phyloP scores from a whole-genome alignment of 2,113 vertebrate species.

The Tragelaphus imberbis region DNA sequence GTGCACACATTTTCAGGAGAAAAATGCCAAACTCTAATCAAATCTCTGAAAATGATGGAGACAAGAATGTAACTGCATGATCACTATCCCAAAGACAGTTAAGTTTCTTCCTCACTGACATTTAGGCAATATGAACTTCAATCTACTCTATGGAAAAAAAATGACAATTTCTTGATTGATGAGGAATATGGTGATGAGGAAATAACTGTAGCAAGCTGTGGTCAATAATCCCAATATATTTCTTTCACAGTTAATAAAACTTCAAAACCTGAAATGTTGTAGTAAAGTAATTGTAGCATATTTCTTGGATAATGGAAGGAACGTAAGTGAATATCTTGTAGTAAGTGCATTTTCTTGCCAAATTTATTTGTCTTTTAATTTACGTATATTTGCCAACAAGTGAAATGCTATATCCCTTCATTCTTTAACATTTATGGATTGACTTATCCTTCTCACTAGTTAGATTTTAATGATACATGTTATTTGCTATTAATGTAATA shows the following conservation, averaged over 20 bases:
- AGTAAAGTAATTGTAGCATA: background rate
- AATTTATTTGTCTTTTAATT: background rate
- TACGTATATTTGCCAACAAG: background rate
- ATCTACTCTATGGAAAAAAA: background rate
- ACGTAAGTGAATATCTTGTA: background rate
- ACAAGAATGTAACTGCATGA: background rate
- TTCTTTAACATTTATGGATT: background rate
- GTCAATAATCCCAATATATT: constrained; percentile 5
- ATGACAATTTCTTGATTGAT: constrained; percentile 35
- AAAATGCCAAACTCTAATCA: background rate
- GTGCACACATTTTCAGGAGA: background rate
- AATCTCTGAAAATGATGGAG: background rate
- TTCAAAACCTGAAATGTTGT: background rate
- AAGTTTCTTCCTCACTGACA: constrained; percentile 20
- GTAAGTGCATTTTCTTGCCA: background rate
- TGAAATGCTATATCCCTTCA: background rate
- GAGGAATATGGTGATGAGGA: constrained; percentile 6
- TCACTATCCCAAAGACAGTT: background rate
- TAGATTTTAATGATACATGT: background rate
- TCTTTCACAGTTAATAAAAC: constrained; percentile 39
- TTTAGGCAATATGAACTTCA: constrained; percentile 40
- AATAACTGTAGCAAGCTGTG: constrained; percentile 1
- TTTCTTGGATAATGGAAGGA: background rate
- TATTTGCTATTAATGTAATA: background rate
- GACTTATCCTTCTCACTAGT: background rate